Evolutionary conservation across 2,113 vertebrate genomes (phyloP).

Genomic region (Prinia subflava): DNA sequence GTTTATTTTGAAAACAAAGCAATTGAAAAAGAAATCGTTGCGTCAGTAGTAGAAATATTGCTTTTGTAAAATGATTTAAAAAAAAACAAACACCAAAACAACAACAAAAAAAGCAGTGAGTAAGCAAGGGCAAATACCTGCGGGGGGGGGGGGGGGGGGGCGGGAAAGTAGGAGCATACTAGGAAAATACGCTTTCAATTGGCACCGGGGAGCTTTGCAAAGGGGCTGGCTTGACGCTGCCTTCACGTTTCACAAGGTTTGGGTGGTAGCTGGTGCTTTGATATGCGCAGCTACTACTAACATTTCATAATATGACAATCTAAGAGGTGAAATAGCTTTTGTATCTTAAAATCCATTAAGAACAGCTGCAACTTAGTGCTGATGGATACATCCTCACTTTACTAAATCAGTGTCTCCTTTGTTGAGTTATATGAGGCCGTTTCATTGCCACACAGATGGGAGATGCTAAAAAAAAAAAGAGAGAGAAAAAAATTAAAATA

Average conservation of each 20-base stretch:
- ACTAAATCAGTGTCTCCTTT: constrained; percentile 12
- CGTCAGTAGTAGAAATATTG: background rate
- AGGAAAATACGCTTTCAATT: background rate
- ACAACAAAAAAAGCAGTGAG: background rate
- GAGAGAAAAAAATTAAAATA: background rate
- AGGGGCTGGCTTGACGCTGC: background rate
- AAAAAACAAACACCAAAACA: background rate
- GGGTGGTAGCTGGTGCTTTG: background rate
- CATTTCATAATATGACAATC: constrained; percentile 36
- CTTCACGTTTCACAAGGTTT: background rate
- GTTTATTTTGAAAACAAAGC: background rate
- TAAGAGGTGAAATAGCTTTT: constrained; percentile 21
- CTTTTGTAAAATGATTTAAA: background rate
- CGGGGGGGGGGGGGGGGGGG: rapidly evolving
- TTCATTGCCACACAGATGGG: background rate
- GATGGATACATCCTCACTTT: background rate
- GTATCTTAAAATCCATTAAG: constrained; percentile 23
- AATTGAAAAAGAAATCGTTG: background rate
- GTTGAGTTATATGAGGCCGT: background rate
- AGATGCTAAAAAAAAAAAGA: background rate
- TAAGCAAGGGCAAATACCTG: background rate
- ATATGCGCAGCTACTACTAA: background rate
- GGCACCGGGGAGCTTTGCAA: rapidly evolving
- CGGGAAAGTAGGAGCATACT: rapidly evolving
- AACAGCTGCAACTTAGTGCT: background rate